Conservation (phyloP, 2,797 vertebrate species). For the Schizopygopsis malacanthus region DNA sequence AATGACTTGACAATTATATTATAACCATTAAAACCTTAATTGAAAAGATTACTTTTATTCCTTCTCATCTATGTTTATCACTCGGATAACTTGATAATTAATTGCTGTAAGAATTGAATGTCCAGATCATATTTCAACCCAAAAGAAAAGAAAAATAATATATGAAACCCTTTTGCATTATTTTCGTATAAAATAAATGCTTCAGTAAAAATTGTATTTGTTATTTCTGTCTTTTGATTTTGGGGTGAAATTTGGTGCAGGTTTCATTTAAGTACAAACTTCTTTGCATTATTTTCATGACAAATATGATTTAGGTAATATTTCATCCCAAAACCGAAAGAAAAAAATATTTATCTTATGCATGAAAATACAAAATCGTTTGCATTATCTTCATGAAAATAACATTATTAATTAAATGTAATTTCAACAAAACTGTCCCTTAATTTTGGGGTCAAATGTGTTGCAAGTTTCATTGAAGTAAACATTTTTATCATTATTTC, state of each 20-base stretch:
- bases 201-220: neutral
- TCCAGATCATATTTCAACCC: neutral
- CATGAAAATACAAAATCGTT: neutral
- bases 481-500: neutral
- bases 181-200: neutral
- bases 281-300: neutral
- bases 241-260: neutral
- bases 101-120: neutral
- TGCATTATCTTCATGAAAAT: neutral
- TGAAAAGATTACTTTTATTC: neutral
- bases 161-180: neutral
- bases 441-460: neutral
- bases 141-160: too few relatives aligned
- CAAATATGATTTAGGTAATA: neutral
- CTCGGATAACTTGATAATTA: neutral
- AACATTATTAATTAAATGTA: neutral
- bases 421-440: neutral
- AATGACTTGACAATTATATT: neutral
- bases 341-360: neutral
- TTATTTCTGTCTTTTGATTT: neutral
- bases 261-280: too few relatives aligned
- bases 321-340: neutral
- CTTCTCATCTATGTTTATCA: neutral
- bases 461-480: neutral
- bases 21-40: neutral